Evolutionary conservation across 1,140 invertebrate species (phyloP).

Genomic region (Kradibia gibbosae): DNA sequence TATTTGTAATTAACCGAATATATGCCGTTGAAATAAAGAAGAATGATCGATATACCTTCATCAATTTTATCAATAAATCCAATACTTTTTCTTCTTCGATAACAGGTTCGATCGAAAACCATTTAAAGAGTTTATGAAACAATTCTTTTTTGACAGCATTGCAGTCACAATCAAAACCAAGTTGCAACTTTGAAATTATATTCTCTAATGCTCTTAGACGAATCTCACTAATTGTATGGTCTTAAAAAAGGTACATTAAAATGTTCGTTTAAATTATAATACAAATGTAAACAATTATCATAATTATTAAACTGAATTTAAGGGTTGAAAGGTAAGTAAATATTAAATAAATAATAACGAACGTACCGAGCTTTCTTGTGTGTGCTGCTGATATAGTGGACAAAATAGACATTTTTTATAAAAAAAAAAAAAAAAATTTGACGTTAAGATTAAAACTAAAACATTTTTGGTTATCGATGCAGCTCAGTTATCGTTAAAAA

Average conservation of each 20-base stretch:
- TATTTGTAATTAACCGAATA: slow-evolving; percentile 24
- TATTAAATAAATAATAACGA: not conserved
- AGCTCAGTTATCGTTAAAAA: not conserved
- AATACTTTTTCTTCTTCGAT: slow-evolving; percentile 65
- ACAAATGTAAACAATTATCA: not conserved
- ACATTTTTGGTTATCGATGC: slow-evolving; percentile 19
- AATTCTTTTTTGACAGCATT: slow-evolving; percentile 66
- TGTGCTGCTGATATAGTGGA: slow-evolving; percentile 52
- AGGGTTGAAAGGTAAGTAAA: not conserved
- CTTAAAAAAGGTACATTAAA: slow-evolving; percentile 51
- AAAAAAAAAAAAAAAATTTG: slow-evolving; percentile 18
- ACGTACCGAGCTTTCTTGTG: slow-evolving; percentile 56
- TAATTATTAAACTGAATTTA: not conserved
- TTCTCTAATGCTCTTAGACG: slow-evolving; percentile 64
- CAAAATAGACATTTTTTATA: slow-evolving; percentile 48
- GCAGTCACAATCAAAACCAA: slow-evolving; percentile 65
- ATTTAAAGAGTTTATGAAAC: slow-evolving; percentile 67
- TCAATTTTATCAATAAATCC: slow-evolving; percentile 63
- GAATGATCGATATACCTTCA: slow-evolving; percentile 62
- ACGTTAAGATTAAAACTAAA: slow-evolving; percentile 12
- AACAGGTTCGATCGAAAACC: slow-evolving; percentile 66
- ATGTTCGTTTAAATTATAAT: not conserved
- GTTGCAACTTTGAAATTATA: slow-evolving; percentile 68
- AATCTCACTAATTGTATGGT: slow-evolving; percentile 67
- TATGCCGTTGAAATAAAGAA: slow-evolving; percentile 1